These are phyloP conservation scores for Capitella teleta DNA, from an alignment of 1,140 invertebrate genomes.

Conservation along the genomic window DNA sequence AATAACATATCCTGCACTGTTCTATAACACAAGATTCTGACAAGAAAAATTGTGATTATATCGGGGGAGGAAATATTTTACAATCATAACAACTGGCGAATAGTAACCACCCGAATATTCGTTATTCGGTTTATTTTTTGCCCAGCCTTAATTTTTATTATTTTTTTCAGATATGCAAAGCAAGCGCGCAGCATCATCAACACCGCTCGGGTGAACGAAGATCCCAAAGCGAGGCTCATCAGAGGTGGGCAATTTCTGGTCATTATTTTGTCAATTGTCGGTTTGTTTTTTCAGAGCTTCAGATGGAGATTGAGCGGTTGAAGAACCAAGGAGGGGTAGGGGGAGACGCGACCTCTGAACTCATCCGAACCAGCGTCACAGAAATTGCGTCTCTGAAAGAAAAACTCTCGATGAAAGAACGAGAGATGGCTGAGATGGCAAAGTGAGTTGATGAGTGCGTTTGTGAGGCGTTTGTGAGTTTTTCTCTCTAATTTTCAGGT, in stretches of 20 bases:
- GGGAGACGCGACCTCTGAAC: conserved; percentile 21
- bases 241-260: conserved; percentile 47
- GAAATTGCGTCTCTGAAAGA: conserved; percentile 15
- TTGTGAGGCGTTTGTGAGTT: neutral
- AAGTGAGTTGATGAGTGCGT: conserved; percentile 11
- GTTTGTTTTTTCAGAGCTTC: conserved; percentile 43
- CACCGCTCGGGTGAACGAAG: conserved; percentile 37
- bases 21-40: too few species aligned
- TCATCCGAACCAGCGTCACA: conserved; percentile 34
- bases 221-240: conserved; percentile 94
- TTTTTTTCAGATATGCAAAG: conserved; percentile 26
- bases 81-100: too few species aligned
- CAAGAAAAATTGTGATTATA: too few species aligned
- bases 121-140: too few species aligned
- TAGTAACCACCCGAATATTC: too few species aligned
- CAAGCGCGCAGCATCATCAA: conserved; percentile 40
- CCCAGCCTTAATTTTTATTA: too few species aligned
- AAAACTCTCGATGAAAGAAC: conserved; percentile 45
- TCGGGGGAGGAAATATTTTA: too few species aligned
- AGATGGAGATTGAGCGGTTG: conserved; percentile 57
- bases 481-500: neutral
- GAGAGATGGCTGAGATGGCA: conserved; percentile 51
- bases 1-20: too few species aligned
- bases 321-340: conserved; percentile 48
- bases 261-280: neutral